phyloP scores from a whole-genome alignment of 2,888 invertebrate species.

The Spodoptera littoralis region DNA sequence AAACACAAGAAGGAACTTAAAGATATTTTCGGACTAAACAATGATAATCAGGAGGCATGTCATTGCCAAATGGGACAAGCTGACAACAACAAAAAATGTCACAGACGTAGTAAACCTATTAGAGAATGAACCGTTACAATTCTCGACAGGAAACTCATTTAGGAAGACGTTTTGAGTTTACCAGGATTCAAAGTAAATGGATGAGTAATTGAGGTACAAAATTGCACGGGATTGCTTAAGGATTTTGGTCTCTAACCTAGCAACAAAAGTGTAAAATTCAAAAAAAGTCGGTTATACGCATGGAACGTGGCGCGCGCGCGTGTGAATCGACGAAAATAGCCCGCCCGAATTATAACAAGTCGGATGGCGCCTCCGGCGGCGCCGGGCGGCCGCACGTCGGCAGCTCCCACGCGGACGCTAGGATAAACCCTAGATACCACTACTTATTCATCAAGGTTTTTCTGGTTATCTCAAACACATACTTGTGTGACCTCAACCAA shows the following conservation, averaged over 20 bases:
- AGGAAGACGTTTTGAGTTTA: constrained; percentile 5
- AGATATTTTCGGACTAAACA: constrained; percentile 31
- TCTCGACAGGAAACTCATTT: constrained; percentile 4
- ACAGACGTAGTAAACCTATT: constrained; percentile 28
- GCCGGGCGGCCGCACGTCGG: constrained; percentile 76
- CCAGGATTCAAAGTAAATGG: constrained; percentile 7
- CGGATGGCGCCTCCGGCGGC: constrained; percentile 84
- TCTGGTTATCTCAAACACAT: constrained; percentile 23
- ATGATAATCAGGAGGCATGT: constrained; percentile 31
- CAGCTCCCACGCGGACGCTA: constrained; percentile 60
- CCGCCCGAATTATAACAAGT: constrained; percentile 85
- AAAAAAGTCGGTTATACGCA: constrained; percentile 76
- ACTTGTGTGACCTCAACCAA: constrained; percentile 1
- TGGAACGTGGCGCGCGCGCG: constrained; percentile 76
- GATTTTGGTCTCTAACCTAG: constrained; percentile 57
- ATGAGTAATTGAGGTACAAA: constrained; percentile 3
- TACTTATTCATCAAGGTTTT: constrained; percentile 51
- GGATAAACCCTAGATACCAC: constrained; percentile 59
- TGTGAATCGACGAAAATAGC: constrained; percentile 87
- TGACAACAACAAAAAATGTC: constrained; percentile 23
- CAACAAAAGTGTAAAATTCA: constrained; percentile 70
- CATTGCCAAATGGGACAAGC: constrained; percentile 39
- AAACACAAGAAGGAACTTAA: constrained; percentile 20
- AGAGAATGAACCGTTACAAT: constrained; percentile 15
- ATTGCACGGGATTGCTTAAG: constrained; percentile 18